Percentiles rank a stretch among this genome's conserved stretches.
phyloP scores from a whole-genome alignment of 2,888 invertebrate genomes.

The Neoaliturus tenellus region DNA sequence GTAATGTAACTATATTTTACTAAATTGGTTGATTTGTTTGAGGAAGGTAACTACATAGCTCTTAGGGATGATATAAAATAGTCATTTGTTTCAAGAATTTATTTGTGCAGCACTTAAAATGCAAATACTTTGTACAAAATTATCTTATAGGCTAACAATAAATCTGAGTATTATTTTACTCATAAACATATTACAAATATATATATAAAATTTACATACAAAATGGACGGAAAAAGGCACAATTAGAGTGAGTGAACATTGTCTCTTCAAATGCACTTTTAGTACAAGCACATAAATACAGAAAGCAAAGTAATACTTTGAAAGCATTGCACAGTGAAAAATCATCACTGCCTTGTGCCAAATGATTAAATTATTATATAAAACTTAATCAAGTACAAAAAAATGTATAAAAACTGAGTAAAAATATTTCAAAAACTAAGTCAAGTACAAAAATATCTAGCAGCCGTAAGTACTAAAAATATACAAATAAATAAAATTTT shows the following conservation, averaged over 20 bases:
- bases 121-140: constrained; percentile 24
- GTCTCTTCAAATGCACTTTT: neutral
- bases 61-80: neutral
- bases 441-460: no score
- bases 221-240: constrained; percentile 25
- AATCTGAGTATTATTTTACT: neutral
- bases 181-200: constrained; percentile 18
- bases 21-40: no score
- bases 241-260: neutral
- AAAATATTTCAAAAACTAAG: no score
- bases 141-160: neutral
- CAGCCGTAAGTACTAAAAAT: no score
- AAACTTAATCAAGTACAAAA: neutral
- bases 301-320: neutral
- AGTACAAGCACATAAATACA: neutral
- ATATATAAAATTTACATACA: constrained; percentile 16
- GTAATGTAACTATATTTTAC: no score
- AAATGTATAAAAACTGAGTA: neutral
- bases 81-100: neutral
- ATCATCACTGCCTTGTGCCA: neutral
- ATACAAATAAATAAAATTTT: no score
- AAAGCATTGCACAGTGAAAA: neutral
- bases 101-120: constrained; percentile 7
- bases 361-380: neutral
- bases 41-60: no score